Conservation (phyloP, 2,888 invertebrate species). For the Ennomos quercinarius region DNA sequence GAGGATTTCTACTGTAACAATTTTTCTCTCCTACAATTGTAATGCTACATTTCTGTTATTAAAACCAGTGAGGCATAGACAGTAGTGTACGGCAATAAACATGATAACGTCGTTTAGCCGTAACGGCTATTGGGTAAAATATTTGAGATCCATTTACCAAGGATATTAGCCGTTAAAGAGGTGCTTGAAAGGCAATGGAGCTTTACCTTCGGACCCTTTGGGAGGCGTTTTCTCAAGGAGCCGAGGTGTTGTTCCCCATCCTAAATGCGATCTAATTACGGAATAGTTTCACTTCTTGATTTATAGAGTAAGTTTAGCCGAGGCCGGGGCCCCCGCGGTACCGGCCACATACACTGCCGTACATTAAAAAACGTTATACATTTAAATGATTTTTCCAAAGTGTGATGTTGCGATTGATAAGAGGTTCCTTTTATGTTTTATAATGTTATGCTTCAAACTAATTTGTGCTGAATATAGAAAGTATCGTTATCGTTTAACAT, state of each 20-base stretch:
- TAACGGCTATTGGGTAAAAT: conserved; percentile 76
- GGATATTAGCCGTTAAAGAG: conserved; percentile 84
- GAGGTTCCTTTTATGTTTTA: too few relatives aligned
- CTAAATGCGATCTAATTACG: conserved; percentile 86
- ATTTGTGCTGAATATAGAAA: too few relatives aligned
- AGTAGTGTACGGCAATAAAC: conserved; percentile 60
- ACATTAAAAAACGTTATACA: conserved; percentile 67
- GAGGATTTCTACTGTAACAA: conserved; percentile 68
- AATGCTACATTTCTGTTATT: conserved; percentile 16
- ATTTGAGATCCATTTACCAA: conserved; percentile 82
- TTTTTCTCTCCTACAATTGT: conserved; percentile 41
- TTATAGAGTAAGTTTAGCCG: conserved; percentile 83
- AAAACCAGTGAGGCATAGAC: conserved; percentile 12
- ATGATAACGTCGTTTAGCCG: conserved; percentile 69
- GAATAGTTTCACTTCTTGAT: conserved; percentile 86
- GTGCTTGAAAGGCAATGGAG: conserved; percentile 80
- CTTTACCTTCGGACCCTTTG: conserved; percentile 80
- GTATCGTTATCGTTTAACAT: too few relatives aligned
- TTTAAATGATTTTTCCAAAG: conserved; percentile 1
- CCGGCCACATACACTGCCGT: conserved; percentile 66
- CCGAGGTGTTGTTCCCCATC: conserved; percentile 78
- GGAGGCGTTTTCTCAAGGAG: conserved; percentile 77
- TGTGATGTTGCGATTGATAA: too few relatives aligned
- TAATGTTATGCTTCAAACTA: too few relatives aligned
- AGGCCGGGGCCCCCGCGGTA: conserved; percentile 69